Conservation (phyloP, 2,888 invertebrate species). For the Sepiola atlantica region DNA sequence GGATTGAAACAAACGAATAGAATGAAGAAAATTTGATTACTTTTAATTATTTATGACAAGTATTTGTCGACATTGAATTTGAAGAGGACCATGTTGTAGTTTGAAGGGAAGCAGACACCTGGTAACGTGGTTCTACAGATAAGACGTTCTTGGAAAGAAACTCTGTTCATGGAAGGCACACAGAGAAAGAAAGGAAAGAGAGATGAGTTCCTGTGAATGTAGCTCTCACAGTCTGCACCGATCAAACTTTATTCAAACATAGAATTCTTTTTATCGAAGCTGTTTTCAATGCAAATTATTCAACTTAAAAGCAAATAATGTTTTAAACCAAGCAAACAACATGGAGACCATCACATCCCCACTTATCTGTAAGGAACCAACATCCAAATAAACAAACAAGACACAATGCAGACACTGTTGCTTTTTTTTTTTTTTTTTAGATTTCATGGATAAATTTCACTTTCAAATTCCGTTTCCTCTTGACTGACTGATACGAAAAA, state of each 20-base stretch:
- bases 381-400: not conserved
- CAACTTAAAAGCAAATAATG: not conserved
- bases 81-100: no score
- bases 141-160: no score
- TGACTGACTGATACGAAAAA: not conserved
- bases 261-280: not conserved
- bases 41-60: no score
- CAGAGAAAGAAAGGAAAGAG: no score
- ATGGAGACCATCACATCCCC: not conserved
- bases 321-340: not conserved
- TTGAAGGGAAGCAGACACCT: no score
- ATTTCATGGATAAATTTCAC: not conserved
- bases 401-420: not conserved
- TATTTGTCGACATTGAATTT: no score
- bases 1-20: no score
- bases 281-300: not conserved
- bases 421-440: not conserved
- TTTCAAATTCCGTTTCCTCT: not conserved
- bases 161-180: no score
- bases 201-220: no score
- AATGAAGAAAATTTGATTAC: no score
- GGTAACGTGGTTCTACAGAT: no score
- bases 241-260: not conserved
- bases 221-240: no score
- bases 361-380: not conserved